These are phyloP conservation scores for Mylabris phalerata DNA, from an alignment of 1,140 invertebrate species.

Conservation along the genomic window DNA sequence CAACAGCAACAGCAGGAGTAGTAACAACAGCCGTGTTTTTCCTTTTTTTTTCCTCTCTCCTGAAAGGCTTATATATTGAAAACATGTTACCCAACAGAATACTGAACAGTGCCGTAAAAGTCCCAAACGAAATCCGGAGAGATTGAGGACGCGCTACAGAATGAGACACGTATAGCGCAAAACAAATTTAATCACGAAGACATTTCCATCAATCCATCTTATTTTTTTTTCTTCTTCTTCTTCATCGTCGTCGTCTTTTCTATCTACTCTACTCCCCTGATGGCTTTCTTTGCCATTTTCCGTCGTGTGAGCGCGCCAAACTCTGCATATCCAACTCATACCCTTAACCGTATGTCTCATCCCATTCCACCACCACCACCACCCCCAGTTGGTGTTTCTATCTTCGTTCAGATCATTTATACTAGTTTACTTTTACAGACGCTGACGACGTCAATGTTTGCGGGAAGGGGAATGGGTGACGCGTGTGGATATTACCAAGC, in stretches of 20 bases:
- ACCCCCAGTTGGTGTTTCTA: too few relatives aligned
- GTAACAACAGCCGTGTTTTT: not conserved
- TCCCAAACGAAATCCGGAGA: slow-evolving; percentile 5
- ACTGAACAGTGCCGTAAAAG: slow-evolving; percentile 20
- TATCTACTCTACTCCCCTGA: slow-evolving; percentile 34
- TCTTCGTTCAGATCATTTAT: too few relatives aligned
- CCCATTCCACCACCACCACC: too few relatives aligned
- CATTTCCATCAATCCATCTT: slow-evolving; percentile 42
- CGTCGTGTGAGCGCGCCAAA: slow-evolving; percentile 26
- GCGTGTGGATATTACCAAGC: slow-evolving; percentile 27
- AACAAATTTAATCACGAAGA: slow-evolving; percentile 41
- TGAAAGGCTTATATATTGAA: slow-evolving; percentile 33
- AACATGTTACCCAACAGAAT: slow-evolving; percentile 24
- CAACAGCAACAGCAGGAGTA: not conserved
- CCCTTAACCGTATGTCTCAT: not conserved
- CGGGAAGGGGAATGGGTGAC: slow-evolving; percentile 11
- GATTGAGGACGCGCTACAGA: slow-evolving; percentile 16
- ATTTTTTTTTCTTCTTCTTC: slow-evolving; percentile 27
- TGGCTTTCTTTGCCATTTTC: slow-evolving; percentile 38
- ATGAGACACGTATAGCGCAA: slow-evolving; percentile 31
- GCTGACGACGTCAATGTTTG: not conserved
- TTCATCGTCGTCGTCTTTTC: slow-evolving; percentile 11
- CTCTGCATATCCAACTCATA: slow-evolving; percentile 27
- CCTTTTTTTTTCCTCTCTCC: slow-evolving; percentile 10
- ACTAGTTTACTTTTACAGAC: not conserved